These are phyloP conservation scores for Falco naumanni DNA, from an alignment of 2,797 vertebrate species.

Conservation along the genomic window DNA sequence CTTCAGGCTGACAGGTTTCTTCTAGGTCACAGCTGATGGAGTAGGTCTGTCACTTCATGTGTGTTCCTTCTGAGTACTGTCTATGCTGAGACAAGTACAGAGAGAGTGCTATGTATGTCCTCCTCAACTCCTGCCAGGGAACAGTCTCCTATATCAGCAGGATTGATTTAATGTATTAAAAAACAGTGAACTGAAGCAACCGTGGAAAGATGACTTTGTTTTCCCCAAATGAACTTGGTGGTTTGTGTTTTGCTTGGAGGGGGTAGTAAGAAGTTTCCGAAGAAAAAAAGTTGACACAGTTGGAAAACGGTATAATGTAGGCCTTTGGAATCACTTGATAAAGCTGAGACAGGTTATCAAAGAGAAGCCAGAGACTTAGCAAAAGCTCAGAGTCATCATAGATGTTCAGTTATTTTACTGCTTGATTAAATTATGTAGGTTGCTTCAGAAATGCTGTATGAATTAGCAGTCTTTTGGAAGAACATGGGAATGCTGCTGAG, in stretches of 20 bases:
- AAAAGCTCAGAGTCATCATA: background rate
- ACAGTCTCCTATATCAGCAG: background rate
- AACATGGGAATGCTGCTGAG: background rate
- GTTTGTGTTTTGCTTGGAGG: background rate
- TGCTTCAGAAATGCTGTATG: background rate
- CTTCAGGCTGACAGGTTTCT: background rate
- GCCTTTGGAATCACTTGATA: conserved; percentile 55
- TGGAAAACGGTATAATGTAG: background rate
- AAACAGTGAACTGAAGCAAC: background rate
- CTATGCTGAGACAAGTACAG: background rate
- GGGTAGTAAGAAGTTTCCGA: background rate
- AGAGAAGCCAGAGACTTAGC: conserved; percentile 5
- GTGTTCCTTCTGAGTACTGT: background rate
- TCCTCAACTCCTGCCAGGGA: background rate
- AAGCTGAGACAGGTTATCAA: conserved; percentile 54
- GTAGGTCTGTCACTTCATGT: background rate
- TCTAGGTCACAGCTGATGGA: background rate
- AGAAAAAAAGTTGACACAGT: background rate
- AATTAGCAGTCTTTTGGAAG: background rate
- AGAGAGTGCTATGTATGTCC: background rate
- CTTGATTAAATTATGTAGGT: background rate
- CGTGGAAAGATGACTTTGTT: background rate
- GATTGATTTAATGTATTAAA: background rate
- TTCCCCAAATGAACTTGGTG: background rate
- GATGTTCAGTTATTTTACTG: background rate